Percentiles rank a stretch among this genome's conserved stretches.
Conservation (phyloP, 2,797 vertebrate species). For the Gastrophryne carolinensis region DNA sequence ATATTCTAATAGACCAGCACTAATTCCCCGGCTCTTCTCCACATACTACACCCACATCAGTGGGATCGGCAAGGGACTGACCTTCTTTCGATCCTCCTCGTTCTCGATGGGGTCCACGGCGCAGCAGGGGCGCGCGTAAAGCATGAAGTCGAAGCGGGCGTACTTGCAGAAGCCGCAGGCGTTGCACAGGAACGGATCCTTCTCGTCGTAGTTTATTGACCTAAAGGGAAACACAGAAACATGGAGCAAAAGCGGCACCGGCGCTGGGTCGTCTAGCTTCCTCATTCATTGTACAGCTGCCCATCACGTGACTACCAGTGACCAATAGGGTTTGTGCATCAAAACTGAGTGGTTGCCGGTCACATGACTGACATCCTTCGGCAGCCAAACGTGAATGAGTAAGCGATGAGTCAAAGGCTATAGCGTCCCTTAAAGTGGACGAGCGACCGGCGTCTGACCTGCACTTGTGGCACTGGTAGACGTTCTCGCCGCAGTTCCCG, state of each 20-base stretch:
- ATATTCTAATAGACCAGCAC: too few relatives aligned
- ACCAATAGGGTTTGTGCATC: too few relatives aligned
- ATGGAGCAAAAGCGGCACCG: neutral
- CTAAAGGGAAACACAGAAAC: conserved; percentile 63
- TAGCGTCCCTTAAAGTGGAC: too few relatives aligned
- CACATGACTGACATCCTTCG: too few relatives aligned
- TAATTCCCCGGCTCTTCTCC: too few relatives aligned
- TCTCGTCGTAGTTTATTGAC: conserved; percentile 98
- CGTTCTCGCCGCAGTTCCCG: conserved; percentile 96
- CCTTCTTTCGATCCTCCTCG: conserved; percentile 97
- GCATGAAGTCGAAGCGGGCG: conserved; percentile 96
- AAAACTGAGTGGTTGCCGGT: too few relatives aligned
- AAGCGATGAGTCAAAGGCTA: too few relatives aligned
- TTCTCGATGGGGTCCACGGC: conserved; percentile 98
- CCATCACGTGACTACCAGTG: too few relatives aligned
- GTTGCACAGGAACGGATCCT: conserved; percentile 97
- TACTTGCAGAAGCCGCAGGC: conserved; percentile 99
- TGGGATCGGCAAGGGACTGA: conserved; percentile 55
- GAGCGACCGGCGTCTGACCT: conserved; percentile 71
- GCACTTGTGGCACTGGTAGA: conserved; percentile 99
- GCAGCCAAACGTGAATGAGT: too few relatives aligned
- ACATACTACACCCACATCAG: too few relatives aligned
- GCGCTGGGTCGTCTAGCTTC: too few relatives aligned
- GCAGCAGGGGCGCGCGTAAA: conserved; percentile 95
- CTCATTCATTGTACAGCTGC: too few relatives aligned